Evolutionary conservation across 2,888 invertebrate genomes (phyloP), one percentile per base, ranked within the genome.

Genomic region (Philereme transversata): DNA sequence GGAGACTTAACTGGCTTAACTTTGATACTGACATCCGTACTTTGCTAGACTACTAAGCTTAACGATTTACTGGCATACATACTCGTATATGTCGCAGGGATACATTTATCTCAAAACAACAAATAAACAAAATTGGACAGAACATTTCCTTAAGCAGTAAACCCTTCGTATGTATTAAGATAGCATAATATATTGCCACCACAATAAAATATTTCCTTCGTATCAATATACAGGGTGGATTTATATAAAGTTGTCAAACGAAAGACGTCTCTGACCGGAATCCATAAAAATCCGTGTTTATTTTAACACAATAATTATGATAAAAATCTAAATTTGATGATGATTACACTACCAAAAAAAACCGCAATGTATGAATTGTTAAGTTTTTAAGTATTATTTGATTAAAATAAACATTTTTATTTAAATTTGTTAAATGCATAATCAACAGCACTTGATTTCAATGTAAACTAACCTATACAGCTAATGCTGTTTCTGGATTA

Each of bases 141-240:
- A 60, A 58, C 47, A 64, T 63, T 62, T 56, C 57, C 51, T 44
- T 53, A 11, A 63, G 64, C 71, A 71, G 75, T 73, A 75, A 71
- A 76, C 67, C 67, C 67, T 71, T 68, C 72, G 48, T 75, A 62
- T 69, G 67, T 76, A 73, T 75, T 73, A 72, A 62, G 77, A 77
- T 73, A 72, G 70, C 68, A 63, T 71, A 74, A 73, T 76, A 71
- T 74, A 75, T 74, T 67, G 64, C 70, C 62, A 60, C 59, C 47
- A 59, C 68, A 60, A 63, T 63, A 65, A 63, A 64, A 54, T 68
- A 60, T 67, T 64, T 38, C 34, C 38, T 41, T 58, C 53, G 6
- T 40, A 40, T 62, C 55, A 57, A 48, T 61, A 57, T 67, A 40
- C 22, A 22, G 22, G 22, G 1, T 22, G 22, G 22, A 22, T 22